Evolutionary conservation across 2,113 vertebrate species (phyloP).

Genomic region (Seriola dumerili): DNA sequence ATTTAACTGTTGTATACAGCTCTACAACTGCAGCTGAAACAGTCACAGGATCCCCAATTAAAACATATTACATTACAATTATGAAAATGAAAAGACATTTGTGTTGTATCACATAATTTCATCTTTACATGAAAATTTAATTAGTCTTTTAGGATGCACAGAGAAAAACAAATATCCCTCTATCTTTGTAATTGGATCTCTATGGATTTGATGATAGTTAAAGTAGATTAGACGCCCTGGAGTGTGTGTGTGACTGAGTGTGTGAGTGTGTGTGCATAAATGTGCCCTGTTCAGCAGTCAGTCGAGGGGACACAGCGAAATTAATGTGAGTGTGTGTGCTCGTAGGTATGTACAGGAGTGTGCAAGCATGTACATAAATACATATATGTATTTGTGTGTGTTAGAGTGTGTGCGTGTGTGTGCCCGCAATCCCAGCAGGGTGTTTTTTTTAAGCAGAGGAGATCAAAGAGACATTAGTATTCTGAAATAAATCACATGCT

Average conservation of each 20-base stretch:
- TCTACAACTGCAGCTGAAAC: slow-evolving; percentile 34
- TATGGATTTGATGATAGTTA: slow-evolving; percentile 81
- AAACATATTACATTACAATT: slow-evolving; percentile 75
- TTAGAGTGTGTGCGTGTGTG: slow-evolving; percentile 26
- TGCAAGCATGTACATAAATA: slow-evolving; percentile 56
- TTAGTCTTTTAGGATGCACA: slow-evolving; percentile 82
- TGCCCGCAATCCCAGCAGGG: slow-evolving; percentile 76
- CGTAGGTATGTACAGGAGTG: slow-evolving; percentile 45
- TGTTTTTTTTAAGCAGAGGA: slow-evolving; percentile 79
- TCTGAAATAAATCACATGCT: slow-evolving; percentile 84
- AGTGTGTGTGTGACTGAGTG: slow-evolving; percentile 49
- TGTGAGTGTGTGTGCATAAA: slow-evolving; percentile 63
- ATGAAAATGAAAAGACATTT: slow-evolving; percentile 82
- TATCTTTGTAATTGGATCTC: slow-evolving; percentile 85
- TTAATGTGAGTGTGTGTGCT: slow-evolving; percentile 60
- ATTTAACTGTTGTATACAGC: neutral
- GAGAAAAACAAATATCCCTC: slow-evolving; percentile 82
- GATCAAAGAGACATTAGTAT: slow-evolving; percentile 85
- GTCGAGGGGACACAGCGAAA: slow-evolving; percentile 67
- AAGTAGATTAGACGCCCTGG: slow-evolving; percentile 81
- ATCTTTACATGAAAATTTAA: slow-evolving; percentile 84
- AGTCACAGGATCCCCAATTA: slow-evolving; percentile 66
- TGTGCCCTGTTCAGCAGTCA: slow-evolving; percentile 65
- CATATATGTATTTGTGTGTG: slow-evolving; percentile 55
- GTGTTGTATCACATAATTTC: slow-evolving; percentile 82